These are phyloP conservation scores for Aphrophora alni DNA, from an alignment of 2,888 invertebrate species.

Conservation along the genomic window DNA sequence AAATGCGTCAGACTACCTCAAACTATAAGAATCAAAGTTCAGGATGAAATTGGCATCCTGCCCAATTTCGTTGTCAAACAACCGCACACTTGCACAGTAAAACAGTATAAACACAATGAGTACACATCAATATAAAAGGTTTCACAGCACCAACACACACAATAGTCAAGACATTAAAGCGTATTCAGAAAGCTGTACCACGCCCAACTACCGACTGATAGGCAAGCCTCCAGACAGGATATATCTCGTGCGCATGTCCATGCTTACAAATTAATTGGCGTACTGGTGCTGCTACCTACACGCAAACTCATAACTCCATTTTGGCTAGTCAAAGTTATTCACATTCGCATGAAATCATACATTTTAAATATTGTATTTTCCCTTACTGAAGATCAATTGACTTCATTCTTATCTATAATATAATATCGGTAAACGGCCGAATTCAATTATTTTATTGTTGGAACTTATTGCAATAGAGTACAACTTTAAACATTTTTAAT, in stretches of 20 bases:
- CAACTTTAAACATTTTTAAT: too few relatives aligned
- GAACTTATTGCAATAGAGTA: too few relatives aligned
- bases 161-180: background rate
- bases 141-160: background rate
- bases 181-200: slow-evolving; percentile 31
- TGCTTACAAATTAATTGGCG: background rate
- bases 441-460: too few relatives aligned
- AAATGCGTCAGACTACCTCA: background rate
- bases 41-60: background rate
- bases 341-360: background rate
- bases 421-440: too few relatives aligned
- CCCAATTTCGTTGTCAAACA: background rate
- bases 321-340: background rate
- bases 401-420: background rate
- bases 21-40: background rate
- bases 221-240: slow-evolving; percentile 23
- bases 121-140: background rate
- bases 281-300: background rate
- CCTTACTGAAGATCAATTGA: background rate
- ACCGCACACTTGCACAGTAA: background rate
- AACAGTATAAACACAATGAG: background rate
- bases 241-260: slow-evolving; percentile 19
- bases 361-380: background rate
- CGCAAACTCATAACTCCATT: background rate
- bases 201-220: slow-evolving; percentile 40